Percentiles rank a stretch among this genome's conserved stretches.
These are phyloP conservation scores for Gallinago media DNA, from an alignment of 2,113 vertebrate species.

Conservation along the genomic window DNA sequence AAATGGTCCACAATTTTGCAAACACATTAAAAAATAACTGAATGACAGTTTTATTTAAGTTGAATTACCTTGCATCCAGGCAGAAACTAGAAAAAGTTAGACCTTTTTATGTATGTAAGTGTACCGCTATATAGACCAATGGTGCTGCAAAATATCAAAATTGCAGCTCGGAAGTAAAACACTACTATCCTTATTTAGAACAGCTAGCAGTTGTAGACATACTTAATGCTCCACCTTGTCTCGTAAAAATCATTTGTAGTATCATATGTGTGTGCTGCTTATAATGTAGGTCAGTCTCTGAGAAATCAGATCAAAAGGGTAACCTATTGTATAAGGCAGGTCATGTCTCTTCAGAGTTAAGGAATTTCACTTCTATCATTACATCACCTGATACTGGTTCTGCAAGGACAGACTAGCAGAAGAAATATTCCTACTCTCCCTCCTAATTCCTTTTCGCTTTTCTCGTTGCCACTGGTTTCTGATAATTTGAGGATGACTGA, in stretches of 20 bases:
- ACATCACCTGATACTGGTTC: background rate
- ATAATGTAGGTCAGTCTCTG: background rate
- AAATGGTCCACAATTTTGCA: background rate
- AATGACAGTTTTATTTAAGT: background rate
- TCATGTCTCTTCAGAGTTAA: background rate
- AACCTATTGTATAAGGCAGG: background rate
- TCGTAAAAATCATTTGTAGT: background rate
- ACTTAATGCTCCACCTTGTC: background rate
- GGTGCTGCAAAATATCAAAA: background rate
- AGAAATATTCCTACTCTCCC: background rate
- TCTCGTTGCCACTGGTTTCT: background rate
- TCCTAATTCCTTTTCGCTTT: background rate
- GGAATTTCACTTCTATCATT: background rate
- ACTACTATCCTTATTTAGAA: background rate
- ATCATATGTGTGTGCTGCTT: background rate
- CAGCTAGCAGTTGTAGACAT: background rate
- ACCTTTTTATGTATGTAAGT: background rate
- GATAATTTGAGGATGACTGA: background rate
- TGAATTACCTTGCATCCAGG: background rate
- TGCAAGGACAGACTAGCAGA: background rate
- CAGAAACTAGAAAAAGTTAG: background rate
- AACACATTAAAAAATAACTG: background rate
- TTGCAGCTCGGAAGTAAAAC: background rate
- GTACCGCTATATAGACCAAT: accelerated
- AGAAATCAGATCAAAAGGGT: background rate